Base-by-base conservation (phyloP, 2,113 vertebrate species). In the Mus pahari region DNA sequence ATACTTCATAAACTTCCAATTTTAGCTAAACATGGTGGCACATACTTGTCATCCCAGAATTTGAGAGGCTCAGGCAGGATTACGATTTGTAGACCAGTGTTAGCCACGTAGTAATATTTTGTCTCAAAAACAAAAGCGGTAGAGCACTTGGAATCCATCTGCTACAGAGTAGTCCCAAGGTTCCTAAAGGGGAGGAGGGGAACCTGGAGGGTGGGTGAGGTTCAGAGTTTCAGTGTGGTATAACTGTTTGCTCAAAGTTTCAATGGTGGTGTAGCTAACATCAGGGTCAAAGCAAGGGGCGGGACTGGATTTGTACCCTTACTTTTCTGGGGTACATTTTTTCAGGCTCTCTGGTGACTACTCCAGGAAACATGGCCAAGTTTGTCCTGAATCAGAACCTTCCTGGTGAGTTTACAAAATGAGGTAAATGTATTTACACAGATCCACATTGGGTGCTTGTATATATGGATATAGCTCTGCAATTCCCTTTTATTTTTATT, bases 371-470 rank as follows among this genome's bases (percentile, higher is more conserved):
- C 86, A 98, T 98, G 97, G 97, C 97, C 92, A 96, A 98, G 81
- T 97, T 97, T 79, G 96, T 95, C 81, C 88, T 97, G 95, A 97
- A 97, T 86, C 97, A 97, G 96, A 97, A 94, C 84, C 92, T 96
- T 24, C 92, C 96, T 0, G 97, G 97, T 98, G 91, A 98, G 97
- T 97, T 88, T 95, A 42, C 74, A 90, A 53, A 89, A 89, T 36
- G 74, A 36, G 12, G 20, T 42, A 50, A 1, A 0, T 10, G 45
- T 71, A 28, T 93, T 58, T 71, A 75, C 64, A 74, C 10, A 92
- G 86, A 60, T 28, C 48, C 64, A 39, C 14, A 45, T 17, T 50
- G 33, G 7, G 33, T 77, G 36, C 55, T 4, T 13, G 14, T 60
- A 7, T 53, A 28, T 71, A 45, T 17, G 50, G 55, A 58, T 39